Base-by-base conservation (phyloP, 2,888 invertebrate species). In the Chrysodeixis includens region DNA sequence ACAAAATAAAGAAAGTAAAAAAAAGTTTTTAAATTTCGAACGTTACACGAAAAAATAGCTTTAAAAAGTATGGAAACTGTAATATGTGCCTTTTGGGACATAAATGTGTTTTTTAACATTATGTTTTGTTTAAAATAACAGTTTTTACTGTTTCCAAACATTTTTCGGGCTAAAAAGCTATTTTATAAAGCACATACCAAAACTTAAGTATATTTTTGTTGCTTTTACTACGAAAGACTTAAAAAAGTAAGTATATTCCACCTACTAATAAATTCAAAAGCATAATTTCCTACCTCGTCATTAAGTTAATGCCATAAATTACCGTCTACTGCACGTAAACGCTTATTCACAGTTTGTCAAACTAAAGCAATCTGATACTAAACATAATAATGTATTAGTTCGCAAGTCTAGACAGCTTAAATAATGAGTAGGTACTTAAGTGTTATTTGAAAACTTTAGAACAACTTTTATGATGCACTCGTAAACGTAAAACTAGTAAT, bases 401-500 rank as follows among this genome's bases (percentile, higher is more conserved):
- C n/a, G 9, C 18, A 18, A 16, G n/a, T 67, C 44, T 20, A 62
- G 16, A 35, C 8, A 30, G 30, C 3, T 7, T 44, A 20, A 32
- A 20, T 26, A 0, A 30, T 18, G 8, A 51, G 9, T 12, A 59
- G 8, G 10, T 3, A 51, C 20, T 53, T 20, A 56, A 3, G 20
- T 9, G 18, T 18, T 26, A 40, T 32, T 18, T 30, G 9, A 56
- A 59, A 62, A 62, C 18, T 6, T 62, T 49, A 4, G 10, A 49
- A 32, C 14, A 26, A 30, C 62, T 54, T 60, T 18, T 30, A 8
- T 46, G 62, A 62, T 44, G 69, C 40, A 61, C 62, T 53, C 20
- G 56, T 62, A 57, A 60, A 61, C 46, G 55, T 58, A 7, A 16
- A 56, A 52, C 18, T 1, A n/a, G 2, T 62, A 44, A 60, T 57